Percentiles rank a stretch among this genome's conserved stretches.
Evolutionary conservation across 2,888 invertebrate species (phyloP).

Genomic region (Caenorhabditis angaria): DNA sequence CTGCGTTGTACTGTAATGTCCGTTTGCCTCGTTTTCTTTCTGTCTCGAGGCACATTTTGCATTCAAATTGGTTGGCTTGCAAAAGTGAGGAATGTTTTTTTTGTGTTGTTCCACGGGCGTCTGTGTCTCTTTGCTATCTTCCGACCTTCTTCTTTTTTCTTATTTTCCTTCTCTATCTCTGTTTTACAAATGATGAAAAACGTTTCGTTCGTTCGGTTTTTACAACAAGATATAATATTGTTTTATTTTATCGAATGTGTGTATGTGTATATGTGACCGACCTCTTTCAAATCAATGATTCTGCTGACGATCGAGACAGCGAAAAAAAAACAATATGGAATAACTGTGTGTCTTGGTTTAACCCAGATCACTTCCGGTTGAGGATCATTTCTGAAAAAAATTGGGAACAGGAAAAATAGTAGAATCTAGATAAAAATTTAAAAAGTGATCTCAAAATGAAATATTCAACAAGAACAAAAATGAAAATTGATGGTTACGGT

Average conservation of each 20-base stretch:
- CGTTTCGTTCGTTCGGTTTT: conserved; percentile 7
- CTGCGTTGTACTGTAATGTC: background rate
- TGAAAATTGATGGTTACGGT: too few species aligned
- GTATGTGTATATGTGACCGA: background rate
- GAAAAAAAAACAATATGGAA: too few species aligned
- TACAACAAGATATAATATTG: conserved; percentile 30
- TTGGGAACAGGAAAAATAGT: too few species aligned
- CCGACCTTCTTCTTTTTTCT: too few species aligned
- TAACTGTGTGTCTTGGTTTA: too few species aligned
- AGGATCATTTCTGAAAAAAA: too few species aligned
- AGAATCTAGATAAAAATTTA: too few species aligned
- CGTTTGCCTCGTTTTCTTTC: background rate
- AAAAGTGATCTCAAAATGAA: too few species aligned
- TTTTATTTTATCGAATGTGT: conserved; percentile 12
- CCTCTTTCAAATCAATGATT: background rate
- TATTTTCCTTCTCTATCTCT: background rate
- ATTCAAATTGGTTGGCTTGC: conserved; percentile 1
- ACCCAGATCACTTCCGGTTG: too few species aligned
- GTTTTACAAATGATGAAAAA: background rate
- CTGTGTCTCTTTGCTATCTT: background rate
- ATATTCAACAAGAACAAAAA: too few species aligned
- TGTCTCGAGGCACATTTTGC: background rate
- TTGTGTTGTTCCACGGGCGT: background rate
- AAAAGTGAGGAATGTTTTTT: too few species aligned
- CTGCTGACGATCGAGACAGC: too few species aligned